phyloP scores from a whole-genome alignment of 2,888 invertebrate species.

The Ophion ventricosus region DNA sequence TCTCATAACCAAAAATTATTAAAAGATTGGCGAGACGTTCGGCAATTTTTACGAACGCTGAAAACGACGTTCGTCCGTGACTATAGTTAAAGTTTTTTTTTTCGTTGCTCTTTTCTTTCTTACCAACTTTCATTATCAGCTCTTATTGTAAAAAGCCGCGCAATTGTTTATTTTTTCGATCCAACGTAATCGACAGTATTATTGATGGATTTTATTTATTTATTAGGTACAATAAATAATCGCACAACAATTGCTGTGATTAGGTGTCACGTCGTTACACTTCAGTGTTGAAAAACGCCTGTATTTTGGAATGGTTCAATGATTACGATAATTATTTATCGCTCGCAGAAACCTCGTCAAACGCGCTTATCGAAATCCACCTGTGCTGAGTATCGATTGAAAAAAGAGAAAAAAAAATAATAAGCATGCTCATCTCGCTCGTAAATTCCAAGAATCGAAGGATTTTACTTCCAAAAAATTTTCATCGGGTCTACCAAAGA shows the following conservation, averaged over 20 bases:
- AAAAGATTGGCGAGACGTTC: constrained; percentile 43
- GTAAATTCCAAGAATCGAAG: neutral
- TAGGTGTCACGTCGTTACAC: neutral
- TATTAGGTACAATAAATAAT: constrained; percentile 8
- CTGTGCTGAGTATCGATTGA: constrained; percentile 58
- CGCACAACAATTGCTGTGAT: constrained; percentile 12
- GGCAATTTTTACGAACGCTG: constrained; percentile 27
- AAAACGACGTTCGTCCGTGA: constrained; percentile 42
- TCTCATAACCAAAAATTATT: neutral
- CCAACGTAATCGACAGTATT: neutral
- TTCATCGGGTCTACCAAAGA: neutral
- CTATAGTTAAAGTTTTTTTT: neutral
- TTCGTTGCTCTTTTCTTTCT: neutral
- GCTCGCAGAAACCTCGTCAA: constrained; percentile 1
- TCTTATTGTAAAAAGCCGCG: neutral
- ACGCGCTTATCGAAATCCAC: constrained; percentile 26
- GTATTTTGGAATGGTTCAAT: constrained; percentile 23
- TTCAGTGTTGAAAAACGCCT: neutral
- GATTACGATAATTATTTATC: neutral
- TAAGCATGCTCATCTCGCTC: constrained; percentile 21
- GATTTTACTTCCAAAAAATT: neutral
- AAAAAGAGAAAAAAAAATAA: constrained; percentile 29
- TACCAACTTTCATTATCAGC: neutral
- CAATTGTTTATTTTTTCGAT: neutral
- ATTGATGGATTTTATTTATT: neutral